Percentiles rank a stretch among this genome's conserved stretches.
Conservation (phyloP, 1,140 invertebrate species). For the Coboldia fuscipes region DNA sequence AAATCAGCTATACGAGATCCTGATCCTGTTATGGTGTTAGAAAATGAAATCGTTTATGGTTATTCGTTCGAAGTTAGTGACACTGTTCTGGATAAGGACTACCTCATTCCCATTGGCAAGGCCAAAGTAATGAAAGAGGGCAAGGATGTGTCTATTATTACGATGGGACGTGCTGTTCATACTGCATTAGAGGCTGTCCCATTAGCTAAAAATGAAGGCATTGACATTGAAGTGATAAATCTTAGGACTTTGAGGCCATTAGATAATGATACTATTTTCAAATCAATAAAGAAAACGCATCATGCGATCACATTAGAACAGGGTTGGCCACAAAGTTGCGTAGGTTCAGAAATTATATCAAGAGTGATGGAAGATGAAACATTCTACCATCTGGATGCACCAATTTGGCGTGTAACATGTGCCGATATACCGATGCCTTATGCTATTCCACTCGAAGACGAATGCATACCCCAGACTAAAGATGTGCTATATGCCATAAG, state of each 20-base stretch:
- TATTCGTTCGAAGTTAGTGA: slow-evolving; percentile 20
- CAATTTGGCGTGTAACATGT: slow-evolving; percentile 74
- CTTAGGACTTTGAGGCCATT: slow-evolving; percentile 79
- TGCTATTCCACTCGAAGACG: slow-evolving; percentile 60
- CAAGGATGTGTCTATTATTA: slow-evolving; percentile 40
- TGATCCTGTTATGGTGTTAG: slow-evolving; percentile 44
- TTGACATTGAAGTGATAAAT: slow-evolving; percentile 95
- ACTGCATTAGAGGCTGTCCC: slow-evolving; percentile 40
- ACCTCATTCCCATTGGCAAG: slow-evolving; percentile 50
- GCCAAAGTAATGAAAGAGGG: slow-evolving; percentile 49
- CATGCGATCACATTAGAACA: slow-evolving; percentile 88
- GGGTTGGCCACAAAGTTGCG: slow-evolving; percentile 86
- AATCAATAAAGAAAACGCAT: slow-evolving; percentile 89
- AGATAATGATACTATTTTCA: slow-evolving; percentile 73
- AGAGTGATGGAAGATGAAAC: slow-evolving; percentile 83
- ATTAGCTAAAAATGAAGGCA: slow-evolving; percentile 41
- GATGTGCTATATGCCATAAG: slow-evolving; percentile 43
- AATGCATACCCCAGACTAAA: slow-evolving; percentile 50
- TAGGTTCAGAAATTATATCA: slow-evolving; percentile 89
- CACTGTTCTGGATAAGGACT: slow-evolving; percentile 39
- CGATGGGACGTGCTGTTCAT: slow-evolving; percentile 26
- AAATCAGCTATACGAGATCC: slow-evolving; percentile 46
- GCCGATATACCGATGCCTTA: slow-evolving; percentile 98
- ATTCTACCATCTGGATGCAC: slow-evolving; percentile 94
- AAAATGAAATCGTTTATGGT: slow-evolving; percentile 52